Base-by-base conservation (phyloP, 1,140 invertebrate genomes). In the Harlomillsia oculata region DNA sequence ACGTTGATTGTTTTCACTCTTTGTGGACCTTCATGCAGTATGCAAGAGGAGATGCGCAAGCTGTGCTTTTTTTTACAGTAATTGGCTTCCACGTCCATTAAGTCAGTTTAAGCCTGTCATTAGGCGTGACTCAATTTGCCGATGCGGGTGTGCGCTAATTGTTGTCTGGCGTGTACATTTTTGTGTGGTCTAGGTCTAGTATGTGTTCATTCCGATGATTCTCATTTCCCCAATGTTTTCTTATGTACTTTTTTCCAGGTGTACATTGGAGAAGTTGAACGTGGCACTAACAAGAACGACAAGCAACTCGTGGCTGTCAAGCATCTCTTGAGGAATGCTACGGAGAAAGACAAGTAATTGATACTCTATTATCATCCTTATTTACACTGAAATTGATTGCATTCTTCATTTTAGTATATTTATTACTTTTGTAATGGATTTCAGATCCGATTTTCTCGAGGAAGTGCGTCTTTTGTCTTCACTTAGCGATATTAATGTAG, bases 401-500 rank as follows among this genome's bases (percentile, higher is more conserved):
- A 48, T 26, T 45, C 45, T 32, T 48, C 36, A 16, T 32, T 48
- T 48, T 30, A 48, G 18, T 48, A 32, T 48, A 34, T 48, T 48
- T 48, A 16, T 32, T 23, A 32, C 29, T 34, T 37, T 25, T 39
- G 20, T 21, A 11, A 13, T 44, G 40, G 23, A 43, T 72, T 71
- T 29, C 72, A 93, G 87, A 73, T 77, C 82, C 68, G 88, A 92
- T 67, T 94, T 96, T 69, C 82, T 87, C 67, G 80, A 89, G 41
- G 91, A 95, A 71, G 85, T 94, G 1, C 79, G 84, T 64, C 87
- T 91, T 43, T 74, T 95, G 66, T 87, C 88, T 2, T 82, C 85
- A 5, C 72, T 96, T 23, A 83, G 87, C 58, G 89, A 93, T 68
- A 80, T 81, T 1, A 87, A 93, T 71, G 84, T 96, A 50, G 85